These are phyloP conservation scores for Tympanuchus pallidicinctus DNA, from an alignment of 2,113 vertebrate species.

Conservation along the genomic window DNA sequence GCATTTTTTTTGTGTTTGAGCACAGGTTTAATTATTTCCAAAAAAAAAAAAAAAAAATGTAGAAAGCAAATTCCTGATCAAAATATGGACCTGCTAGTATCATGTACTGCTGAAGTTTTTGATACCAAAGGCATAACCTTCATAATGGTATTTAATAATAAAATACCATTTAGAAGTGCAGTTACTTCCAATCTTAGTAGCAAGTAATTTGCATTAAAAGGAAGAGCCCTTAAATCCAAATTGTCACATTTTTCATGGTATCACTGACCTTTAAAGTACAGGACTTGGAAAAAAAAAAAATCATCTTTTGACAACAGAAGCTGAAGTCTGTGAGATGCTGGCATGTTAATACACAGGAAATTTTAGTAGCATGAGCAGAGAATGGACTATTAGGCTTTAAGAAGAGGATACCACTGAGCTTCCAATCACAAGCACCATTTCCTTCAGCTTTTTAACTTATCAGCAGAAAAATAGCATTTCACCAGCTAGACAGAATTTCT, in stretches of 20 bases:
- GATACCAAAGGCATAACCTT: background rate
- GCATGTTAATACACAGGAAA: background rate
- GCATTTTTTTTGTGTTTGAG: background rate
- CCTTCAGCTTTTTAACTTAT: slow-evolving; percentile 16
- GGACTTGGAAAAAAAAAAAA: background rate
- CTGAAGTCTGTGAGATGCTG: background rate
- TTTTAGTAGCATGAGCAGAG: background rate
- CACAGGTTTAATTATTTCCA: background rate
- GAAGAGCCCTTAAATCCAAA: background rate
- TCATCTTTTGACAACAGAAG: background rate
- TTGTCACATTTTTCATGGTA: background rate
- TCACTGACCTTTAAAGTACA: background rate
- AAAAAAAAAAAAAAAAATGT: background rate
- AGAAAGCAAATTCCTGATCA: background rate
- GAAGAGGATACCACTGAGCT: background rate
- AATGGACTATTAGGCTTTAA: background rate
- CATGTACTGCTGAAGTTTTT: background rate
- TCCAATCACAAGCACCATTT: slow-evolving; percentile 22
- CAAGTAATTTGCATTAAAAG: background rate
- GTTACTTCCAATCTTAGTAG: background rate
- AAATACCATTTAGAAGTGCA: background rate
- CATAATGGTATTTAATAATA: background rate
- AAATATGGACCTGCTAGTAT: background rate
- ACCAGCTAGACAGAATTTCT: background rate
- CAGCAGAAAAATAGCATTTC: background rate